A percentile compares a stretch with the other conserved stretches of the same genome.
These are phyloP conservation scores for Jaculus jaculus DNA, from an alignment of 2,113 vertebrate genomes.

Conservation along the genomic window DNA sequence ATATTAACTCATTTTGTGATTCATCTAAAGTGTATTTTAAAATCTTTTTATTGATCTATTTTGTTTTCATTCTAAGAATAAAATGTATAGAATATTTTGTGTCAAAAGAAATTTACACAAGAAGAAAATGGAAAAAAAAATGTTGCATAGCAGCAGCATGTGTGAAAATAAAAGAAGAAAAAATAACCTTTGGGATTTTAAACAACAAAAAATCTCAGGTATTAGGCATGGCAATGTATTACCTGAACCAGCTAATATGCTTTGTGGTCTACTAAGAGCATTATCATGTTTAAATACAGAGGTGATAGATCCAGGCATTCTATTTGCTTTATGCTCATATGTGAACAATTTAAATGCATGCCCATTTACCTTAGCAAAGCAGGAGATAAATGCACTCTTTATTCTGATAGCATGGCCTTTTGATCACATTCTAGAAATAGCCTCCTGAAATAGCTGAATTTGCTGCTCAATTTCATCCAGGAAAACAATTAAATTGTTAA, in stretches of 20 bases:
- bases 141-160: neutral
- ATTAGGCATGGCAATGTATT: neutral
- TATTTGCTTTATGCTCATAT: constrained; percentile 1
- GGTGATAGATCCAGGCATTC: neutral
- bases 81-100: neutral
- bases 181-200: neutral
- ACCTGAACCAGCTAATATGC: neutral
- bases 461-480: constrained; percentile 21
- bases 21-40: neutral
- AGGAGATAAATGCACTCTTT: constrained; percentile 21
- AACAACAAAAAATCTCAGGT: neutral
- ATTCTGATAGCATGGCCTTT: constrained; percentile 16
- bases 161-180: neutral
- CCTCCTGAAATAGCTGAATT: neutral
- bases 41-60: neutral
- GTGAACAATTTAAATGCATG: constrained; percentile 55
- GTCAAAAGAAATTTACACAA: neutral
- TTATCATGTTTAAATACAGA: constrained; percentile 2
- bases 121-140: neutral
- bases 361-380: neutral
- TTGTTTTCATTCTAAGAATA: neutral
- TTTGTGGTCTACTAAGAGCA: neutral
- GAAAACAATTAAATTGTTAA: constrained; percentile 51
- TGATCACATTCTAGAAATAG: neutral
- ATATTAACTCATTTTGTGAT: neutral